These are phyloP conservation scores for Phrynosoma blainvillii DNA, from an alignment of 2,113 vertebrate genomes.

Conservation along the genomic window DNA sequence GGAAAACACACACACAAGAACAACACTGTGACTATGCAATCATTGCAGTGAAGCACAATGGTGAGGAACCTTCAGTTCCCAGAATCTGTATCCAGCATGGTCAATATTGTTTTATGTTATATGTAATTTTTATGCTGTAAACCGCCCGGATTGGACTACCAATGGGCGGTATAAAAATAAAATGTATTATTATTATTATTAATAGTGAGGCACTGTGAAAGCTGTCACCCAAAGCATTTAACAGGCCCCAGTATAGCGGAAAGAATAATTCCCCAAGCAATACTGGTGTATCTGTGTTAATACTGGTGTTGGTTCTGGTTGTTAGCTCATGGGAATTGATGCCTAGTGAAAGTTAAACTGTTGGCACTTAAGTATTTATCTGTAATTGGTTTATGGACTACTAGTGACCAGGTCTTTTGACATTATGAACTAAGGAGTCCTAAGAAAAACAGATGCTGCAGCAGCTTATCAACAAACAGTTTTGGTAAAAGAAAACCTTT, in stretches of 20 bases:
- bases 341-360: neutral
- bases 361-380: slow-evolving; percentile 22
- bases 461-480: slow-evolving; percentile 1
- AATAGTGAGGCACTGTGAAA: neutral
- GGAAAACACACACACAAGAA: neutral
- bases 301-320: too few relatives aligned
- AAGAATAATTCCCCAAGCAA: neutral
- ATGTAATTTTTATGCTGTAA: too few relatives aligned
- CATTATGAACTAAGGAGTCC: neutral
- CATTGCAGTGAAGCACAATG: neutral
- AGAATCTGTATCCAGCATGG: neutral
- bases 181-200: too few relatives aligned
- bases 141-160: too few relatives aligned
- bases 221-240: neutral
- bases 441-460: slow-evolving; percentile 12
- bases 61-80: neutral
- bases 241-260: neutral
- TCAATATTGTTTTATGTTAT: too few relatives aligned
- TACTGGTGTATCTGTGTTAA: too few relatives aligned
- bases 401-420: neutral
- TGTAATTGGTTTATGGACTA: slow-evolving; percentile 20
- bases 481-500: slow-evolving; percentile 8
- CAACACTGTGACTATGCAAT: slow-evolving; percentile 5
- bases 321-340: too few relatives aligned
- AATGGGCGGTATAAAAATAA: too few relatives aligned